Evolutionary conservation across 2,888 invertebrate genomes (phyloP).

Genomic region (Orchesella flavescens): DNA sequence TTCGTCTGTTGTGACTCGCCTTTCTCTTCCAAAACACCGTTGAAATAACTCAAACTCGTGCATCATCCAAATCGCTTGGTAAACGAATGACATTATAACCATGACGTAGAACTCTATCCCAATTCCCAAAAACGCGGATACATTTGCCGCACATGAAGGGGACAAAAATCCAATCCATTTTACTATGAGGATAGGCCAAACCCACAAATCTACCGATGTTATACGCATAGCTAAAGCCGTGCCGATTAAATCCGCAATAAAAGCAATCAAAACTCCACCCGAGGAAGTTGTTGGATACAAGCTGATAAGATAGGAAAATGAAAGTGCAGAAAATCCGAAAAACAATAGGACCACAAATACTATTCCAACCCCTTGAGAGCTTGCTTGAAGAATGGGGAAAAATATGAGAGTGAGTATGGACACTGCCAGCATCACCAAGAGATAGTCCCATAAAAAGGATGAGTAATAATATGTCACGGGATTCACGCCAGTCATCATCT

Average conservation of each 20-base stretch:
- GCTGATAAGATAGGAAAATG: conserved; percentile 80
- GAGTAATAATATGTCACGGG: conserved; percentile 74
- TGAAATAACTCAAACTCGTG: conserved; percentile 44
- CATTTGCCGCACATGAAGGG: not conserved
- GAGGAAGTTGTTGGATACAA: conserved; percentile 76
- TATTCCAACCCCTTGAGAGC: conserved; percentile 74
- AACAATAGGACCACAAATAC: conserved; percentile 76
- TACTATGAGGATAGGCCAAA: not conserved
- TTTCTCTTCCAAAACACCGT: not conserved
- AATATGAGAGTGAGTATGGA: conserved; percentile 73
- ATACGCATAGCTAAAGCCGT: conserved; percentile 73
- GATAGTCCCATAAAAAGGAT: conserved; percentile 75
- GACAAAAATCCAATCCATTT: too few relatives aligned
- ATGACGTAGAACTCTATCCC: not conserved
- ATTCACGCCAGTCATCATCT: conserved; percentile 74
- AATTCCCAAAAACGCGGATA: not conserved
- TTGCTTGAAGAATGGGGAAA: conserved; percentile 73
- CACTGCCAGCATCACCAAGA: conserved; percentile 74
- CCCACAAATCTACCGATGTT: conserved; percentile 26
- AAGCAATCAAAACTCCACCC: conserved; percentile 75
- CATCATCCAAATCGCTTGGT: conserved; percentile 12
- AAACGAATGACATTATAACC: not conserved
- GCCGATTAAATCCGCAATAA: too few relatives aligned
- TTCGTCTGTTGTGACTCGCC: not conserved
- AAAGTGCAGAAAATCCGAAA: conserved; percentile 80